Base-by-base conservation (phyloP, 2,797 vertebrate genomes). In the Bufotes viridis region DNA sequence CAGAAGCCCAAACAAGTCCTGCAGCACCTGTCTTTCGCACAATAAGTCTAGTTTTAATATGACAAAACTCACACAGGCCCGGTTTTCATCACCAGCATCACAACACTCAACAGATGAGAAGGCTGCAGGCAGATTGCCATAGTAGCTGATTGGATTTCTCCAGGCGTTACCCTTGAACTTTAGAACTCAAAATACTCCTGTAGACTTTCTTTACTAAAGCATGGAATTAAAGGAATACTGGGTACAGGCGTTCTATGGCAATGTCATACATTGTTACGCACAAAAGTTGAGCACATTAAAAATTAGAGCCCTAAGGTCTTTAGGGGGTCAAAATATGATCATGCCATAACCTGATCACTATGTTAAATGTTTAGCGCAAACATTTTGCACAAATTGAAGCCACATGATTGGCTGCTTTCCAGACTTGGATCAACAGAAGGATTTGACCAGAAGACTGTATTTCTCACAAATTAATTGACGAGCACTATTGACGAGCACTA, bases 81-180 rank as follows among this genome's bases (percentile, higher is more conserved):
- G 15, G 87, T 89, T 92, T 91, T 91, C 3, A 17, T 87, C 82
- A 87, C 78, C 90, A 87, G 18, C 76, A 75, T 82, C 88, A 91
- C 91, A 63, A 7, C 34, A 74, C 83, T 90, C 87, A 90, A 87
- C 90, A 87, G 72, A 91, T 91, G 26, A 91, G 91, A 90, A 63
- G 57, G n/a, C 72, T 78, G 34, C 0, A 84, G 90, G 88, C 86
- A 90, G 18, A 10, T 20, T 90, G 70, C 74, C 89, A 90, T 0
- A 0, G 58, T 69, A 49, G 84, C 78, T 90, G 90, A 90, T 90
- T 90, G 87, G 42, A 34, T 88, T n/a, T 60, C 90, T 91, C 83
- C 60, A 84, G 92, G 81, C 84, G 89, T 85, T 87, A 58, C 53
- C 86, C 75, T 79, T 89, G 90, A 76, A 88, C 90, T 91, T 91